A percentile compares a stretch with the other conserved stretches of the same genome.
phyloP scores from a whole-genome alignment of 2,888 invertebrate genomes.

The Pyrocoelia pectoralis region DNA sequence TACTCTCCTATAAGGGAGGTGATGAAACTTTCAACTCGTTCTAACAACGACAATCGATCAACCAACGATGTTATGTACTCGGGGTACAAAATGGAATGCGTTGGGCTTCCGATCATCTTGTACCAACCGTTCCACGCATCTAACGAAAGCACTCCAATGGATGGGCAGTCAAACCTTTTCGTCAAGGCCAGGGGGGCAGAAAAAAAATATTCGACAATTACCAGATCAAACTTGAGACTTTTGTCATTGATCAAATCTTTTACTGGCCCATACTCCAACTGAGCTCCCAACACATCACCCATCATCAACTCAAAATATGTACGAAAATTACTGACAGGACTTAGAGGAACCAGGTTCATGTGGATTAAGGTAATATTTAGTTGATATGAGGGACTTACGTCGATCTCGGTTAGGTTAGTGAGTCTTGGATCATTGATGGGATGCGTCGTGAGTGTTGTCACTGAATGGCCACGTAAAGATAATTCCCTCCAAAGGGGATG shows the following conservation, averaged over 20 bases:
- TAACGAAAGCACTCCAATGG: slow-evolving; percentile 63
- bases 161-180: slow-evolving; percentile 64
- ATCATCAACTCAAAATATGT: too few species aligned
- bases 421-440: not conserved
- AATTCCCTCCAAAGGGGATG: not conserved
- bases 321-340: too few species aligned
- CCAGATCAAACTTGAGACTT: slow-evolving; percentile 64
- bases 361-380: too few species aligned
- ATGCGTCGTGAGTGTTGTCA: slow-evolving; percentile 1
- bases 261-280: slow-evolving; percentile 43
- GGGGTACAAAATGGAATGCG: slow-evolving; percentile 63
- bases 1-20: not conserved
- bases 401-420: slow-evolving; percentile 7
- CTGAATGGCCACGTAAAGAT: not conserved
- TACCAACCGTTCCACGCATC: slow-evolving; percentile 50
- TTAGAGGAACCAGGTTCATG: too few species aligned
- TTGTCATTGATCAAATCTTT: slow-evolving; percentile 48
- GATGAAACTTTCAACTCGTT: not conserved
- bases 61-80: too few species aligned
- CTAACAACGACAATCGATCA: not conserved
- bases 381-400: slow-evolving; percentile 42
- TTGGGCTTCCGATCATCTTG: slow-evolving; percentile 58
- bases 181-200: slow-evolving; percentile 63
- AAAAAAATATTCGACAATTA: slow-evolving; percentile 64
- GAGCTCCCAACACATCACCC: slow-evolving; percentile 14